Base-by-base conservation (phyloP, 2,888 invertebrate species). In the Cepaea hortensis region DNA sequence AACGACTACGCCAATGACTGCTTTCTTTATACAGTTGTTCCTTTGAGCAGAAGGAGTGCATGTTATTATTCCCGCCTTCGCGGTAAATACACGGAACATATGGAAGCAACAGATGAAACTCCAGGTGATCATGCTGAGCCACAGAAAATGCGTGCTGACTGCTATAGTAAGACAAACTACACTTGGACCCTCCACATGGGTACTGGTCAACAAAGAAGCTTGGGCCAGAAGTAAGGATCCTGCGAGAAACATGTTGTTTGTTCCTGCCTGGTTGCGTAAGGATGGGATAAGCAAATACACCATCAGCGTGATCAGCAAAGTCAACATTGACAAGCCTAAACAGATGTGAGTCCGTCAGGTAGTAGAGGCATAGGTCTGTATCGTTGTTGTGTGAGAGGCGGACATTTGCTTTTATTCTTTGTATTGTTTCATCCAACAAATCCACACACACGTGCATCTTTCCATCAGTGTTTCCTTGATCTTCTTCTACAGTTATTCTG, bases 81-180 rank as follows among this genome's bases (percentile, higher is more conserved):
- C 20, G 0, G 84, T 84, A n/a, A 87, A 87, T 0, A 84, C 77
- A 3, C 73, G 77, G 18, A 70, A 87, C 87, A 87, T 87, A 18
- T 87, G 84, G 23, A 79, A 80, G 35, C 87, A 87, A 61, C 87
- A 87, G n/a, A 73, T 68, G 18, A 83, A 73, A 61, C 87, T 81
- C 87, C 87, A 87, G 20, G 46, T 61, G 15, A 84, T 80, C 80
- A 84, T 72, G 7, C 48, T 68, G 18, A 87, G 73, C 87, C 87
- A 87, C 2, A 84, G 48, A 35, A 87, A 84, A 61, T 87, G 87
- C 15, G 87, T 87, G 0, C 48, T 70, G 6, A 87, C 68, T 3
- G 72, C 87, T 1, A 87, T 1, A 7, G 62, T 73, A 5, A 20
- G 48, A 50, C 87, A 87, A 4, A 87, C 0, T 7, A 55, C 1